Conservation (phyloP, 2,797 vertebrate species). For the Alauda arvensis region DNA sequence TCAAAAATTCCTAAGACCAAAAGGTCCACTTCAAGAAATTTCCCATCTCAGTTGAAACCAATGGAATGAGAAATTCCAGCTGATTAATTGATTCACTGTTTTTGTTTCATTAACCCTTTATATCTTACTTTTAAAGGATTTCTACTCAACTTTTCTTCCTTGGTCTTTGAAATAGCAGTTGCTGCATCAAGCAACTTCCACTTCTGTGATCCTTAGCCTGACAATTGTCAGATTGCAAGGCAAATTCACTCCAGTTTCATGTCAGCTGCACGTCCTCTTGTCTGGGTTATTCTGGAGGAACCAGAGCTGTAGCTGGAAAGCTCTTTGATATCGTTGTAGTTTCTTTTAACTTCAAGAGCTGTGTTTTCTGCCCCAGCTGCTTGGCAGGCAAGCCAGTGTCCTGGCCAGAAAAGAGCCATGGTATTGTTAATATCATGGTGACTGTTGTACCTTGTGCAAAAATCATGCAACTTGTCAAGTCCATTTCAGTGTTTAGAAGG, state of each 20-base stretch:
- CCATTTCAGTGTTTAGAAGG: not conserved
- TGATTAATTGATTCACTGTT: not conserved
- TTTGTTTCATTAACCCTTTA: not conserved
- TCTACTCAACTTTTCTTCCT: not conserved
- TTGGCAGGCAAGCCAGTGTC: not conserved
- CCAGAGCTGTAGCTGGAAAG: not conserved
- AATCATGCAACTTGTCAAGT: not conserved
- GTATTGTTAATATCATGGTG: not conserved
- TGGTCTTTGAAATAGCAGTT: not conserved
- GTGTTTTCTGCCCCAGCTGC: not conserved
- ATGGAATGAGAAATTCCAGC: not conserved
- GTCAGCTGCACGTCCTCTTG: accelerated
- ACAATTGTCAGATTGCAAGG: not conserved
- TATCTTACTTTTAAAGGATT: not conserved
- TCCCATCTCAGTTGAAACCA: not conserved
- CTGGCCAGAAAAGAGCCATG: not conserved
- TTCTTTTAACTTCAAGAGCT: not conserved
- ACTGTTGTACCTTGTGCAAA: not conserved
- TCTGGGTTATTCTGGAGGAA: not conserved
- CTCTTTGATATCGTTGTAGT: not conserved
- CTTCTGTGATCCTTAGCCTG: not conserved
- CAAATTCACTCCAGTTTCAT: not conserved
- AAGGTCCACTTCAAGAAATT: not conserved
- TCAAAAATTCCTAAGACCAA: not conserved
- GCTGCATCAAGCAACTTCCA: not conserved